Conservation (phyloP, 2,888 invertebrate species). For the Aporophyla lueneburgensis region DNA sequence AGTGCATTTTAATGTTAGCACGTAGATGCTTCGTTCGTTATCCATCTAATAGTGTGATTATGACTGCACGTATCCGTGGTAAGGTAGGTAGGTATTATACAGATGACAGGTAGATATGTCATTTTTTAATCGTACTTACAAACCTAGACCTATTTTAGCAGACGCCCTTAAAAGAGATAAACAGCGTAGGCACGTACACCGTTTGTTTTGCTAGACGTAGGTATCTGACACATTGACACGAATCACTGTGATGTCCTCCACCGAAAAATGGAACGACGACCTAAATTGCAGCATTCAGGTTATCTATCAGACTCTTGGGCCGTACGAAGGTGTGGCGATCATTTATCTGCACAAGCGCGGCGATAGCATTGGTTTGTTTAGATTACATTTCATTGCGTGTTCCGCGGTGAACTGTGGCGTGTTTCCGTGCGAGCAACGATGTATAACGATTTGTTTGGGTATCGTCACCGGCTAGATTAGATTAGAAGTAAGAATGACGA, state of each 20-base stretch:
- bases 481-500: slow-evolving; percentile 78
- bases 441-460: slow-evolving; percentile 68
- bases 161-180: slow-evolving; percentile 72
- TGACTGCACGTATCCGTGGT: slow-evolving; percentile 13
- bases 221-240: slow-evolving; percentile 75
- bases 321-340: slow-evolving; percentile 71
- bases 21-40: slow-evolving; percentile 34
- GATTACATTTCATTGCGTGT: slow-evolving; percentile 66
- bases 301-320: slow-evolving; percentile 81
- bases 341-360: slow-evolving; percentile 53
- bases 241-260: slow-evolving; percentile 74
- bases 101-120: slow-evolving; percentile 17
- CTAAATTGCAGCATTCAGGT: slow-evolving; percentile 82
- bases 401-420: slow-evolving; percentile 32
- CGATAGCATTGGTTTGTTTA: slow-evolving; percentile 45
- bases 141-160: slow-evolving; percentile 70
- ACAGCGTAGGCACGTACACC: slow-evolving; percentile 47
- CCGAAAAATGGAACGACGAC: slow-evolving; percentile 79
- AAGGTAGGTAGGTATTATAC: slow-evolving; percentile 26
- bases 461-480: slow-evolving; percentile 75
- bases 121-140: slow-evolving; percentile 42
- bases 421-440: slow-evolving; percentile 67
- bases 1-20: slow-evolving; percentile 52
- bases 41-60: slow-evolving; percentile 42
- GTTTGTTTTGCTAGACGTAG: slow-evolving; percentile 58